Evolutionary conservation across 2,888 invertebrate genomes (phyloP).

Genomic region (Horisme vitalbata): DNA sequence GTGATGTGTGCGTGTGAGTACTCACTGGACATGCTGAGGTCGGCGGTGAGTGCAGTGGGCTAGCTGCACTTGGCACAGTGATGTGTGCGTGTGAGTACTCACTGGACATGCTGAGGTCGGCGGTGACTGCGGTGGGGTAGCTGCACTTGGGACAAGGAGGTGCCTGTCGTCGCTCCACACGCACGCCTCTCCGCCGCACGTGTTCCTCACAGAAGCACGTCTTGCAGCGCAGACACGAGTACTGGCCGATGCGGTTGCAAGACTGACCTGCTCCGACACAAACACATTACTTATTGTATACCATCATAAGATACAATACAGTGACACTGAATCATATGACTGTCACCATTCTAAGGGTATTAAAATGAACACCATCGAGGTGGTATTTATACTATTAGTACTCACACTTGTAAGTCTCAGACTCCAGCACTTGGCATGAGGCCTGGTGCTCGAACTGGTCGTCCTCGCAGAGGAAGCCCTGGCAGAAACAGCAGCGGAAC

Average conservation of each 20-base stretch:
- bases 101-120: slow-evolving; percentile 98
- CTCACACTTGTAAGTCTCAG: slow-evolving; percentile 96
- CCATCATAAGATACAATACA: too few relatives aligned
- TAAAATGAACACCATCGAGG: too few relatives aligned
- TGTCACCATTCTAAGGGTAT: too few relatives aligned
- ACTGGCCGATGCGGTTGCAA: slow-evolving; percentile 96
- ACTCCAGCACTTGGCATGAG: slow-evolving; percentile 96
- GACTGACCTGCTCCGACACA: slow-evolving; percentile 95
- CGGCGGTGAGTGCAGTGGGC: too few relatives aligned
- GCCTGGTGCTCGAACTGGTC: slow-evolving; percentile 99
- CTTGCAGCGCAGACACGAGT: slow-evolving; percentile 97
- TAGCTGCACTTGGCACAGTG: too few relatives aligned
- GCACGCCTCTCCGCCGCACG: slow-evolving; percentile 86
- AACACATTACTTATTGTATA: too few relatives aligned
- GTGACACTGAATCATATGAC: too few relatives aligned
- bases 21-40: too few relatives aligned
- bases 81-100: slow-evolving; percentile 40
- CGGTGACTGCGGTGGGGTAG: slow-evolving; percentile 95
- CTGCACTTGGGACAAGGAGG: slow-evolving; percentile 97
- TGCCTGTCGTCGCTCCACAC: slow-evolving; percentile 46
- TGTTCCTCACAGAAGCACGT: slow-evolving; percentile 98
- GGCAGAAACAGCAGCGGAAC: slow-evolving; percentile 95
- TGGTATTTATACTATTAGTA: too few relatives aligned
- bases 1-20: too few relatives aligned
- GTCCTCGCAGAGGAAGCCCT: slow-evolving; percentile 95